Evolutionary conservation across 2,113 vertebrate genomes (phyloP), one percentile per base, ranked within the genome.

Genomic region (Monopterus albus): DNA sequence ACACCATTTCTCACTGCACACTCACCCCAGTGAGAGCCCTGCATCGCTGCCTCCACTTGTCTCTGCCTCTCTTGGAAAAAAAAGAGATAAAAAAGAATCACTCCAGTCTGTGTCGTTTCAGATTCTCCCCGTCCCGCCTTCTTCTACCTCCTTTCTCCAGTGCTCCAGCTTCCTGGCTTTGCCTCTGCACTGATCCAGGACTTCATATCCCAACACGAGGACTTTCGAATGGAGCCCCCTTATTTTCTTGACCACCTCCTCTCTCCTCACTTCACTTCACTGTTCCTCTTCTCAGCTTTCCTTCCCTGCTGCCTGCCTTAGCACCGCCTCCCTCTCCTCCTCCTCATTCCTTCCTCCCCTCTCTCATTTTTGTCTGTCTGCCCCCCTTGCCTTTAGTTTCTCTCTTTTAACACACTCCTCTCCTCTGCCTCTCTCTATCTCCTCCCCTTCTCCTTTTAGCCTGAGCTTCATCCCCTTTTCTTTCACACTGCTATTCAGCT

Each of bases 251-350:
- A 69, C 72, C 63, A 76, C 55, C 67, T 73, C 43, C 81, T 66
- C 56, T 68, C 79, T 73, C 82, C 86, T 85, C 75, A 80, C 86
- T 88, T 74, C 67, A 62, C 82, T 81, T 70, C 75, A 78, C 72
- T 87, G 83, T 81, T 85, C 80, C 80, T 87, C 81, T 78, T 88
- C 85, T 85, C 87, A 81, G 87, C 83, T 89, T 90, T 89, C 86
- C 71, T 88, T 82, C 79, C 88, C 85, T 79, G 74, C 85, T 85
- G 88, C 76, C 90, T 87, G 84, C 82, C 68, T 82, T 84, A 88
- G 90, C 83, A 69, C 89, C 91, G 82, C 91, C 91, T 83, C 75
- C 73, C n/a, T n/a, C n/a, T 64, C 75, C 71, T 58, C 43, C 55
- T 77, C 45, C 66, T 58, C 69, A 66, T 66, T 71, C 72, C 68